These are phyloP conservation scores for Aspiorhynchus laticeps DNA, from an alignment of 2,113 vertebrate genomes.

Conservation along the genomic window DNA sequence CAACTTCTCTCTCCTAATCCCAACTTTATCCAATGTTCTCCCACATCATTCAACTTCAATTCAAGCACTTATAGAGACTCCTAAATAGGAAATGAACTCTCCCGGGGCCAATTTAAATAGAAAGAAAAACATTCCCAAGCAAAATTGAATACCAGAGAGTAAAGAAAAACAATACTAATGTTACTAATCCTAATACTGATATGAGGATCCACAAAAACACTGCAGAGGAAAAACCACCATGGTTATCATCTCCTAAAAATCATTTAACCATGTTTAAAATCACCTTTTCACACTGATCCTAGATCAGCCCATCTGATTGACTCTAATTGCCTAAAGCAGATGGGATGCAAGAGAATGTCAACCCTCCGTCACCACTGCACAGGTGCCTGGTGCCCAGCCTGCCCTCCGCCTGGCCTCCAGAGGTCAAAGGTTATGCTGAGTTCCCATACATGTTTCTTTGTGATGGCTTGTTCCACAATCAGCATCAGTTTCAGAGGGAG, in stretches of 20 bases:
- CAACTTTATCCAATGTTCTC: constrained; percentile 16
- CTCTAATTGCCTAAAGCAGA: constrained; percentile 52
- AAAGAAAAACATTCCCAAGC: constrained; percentile 53
- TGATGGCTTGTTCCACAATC: constrained; percentile 73
- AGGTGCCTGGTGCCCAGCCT: constrained; percentile 77
- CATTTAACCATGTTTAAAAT: neutral
- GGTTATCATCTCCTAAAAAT: neutral
- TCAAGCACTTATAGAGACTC: constrained; percentile 26
- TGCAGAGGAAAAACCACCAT: neutral
- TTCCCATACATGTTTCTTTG: constrained; percentile 87
- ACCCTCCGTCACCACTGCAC: constrained; percentile 73
- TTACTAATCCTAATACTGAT: neutral
- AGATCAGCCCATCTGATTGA: neutral
- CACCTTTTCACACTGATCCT: neutral
- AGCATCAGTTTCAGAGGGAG: constrained; percentile 77
- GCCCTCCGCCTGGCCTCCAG: constrained; percentile 59
- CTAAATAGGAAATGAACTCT: constrained; percentile 37
- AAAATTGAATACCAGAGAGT: constrained; percentile 38
- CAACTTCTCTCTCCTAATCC: constrained; percentile 11
- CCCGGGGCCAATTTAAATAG: constrained; percentile 34
- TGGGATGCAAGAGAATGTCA: constrained; percentile 71
- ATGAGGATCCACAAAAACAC: neutral
- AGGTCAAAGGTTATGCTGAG: constrained; percentile 80
- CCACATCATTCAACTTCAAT: constrained; percentile 25
- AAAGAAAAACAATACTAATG: neutral